A percentile compares a stretch with the other conserved stretches of the same genome.
Conservation (phyloP, 2,888 invertebrate genomes). For the Cerastis rubricosa region DNA sequence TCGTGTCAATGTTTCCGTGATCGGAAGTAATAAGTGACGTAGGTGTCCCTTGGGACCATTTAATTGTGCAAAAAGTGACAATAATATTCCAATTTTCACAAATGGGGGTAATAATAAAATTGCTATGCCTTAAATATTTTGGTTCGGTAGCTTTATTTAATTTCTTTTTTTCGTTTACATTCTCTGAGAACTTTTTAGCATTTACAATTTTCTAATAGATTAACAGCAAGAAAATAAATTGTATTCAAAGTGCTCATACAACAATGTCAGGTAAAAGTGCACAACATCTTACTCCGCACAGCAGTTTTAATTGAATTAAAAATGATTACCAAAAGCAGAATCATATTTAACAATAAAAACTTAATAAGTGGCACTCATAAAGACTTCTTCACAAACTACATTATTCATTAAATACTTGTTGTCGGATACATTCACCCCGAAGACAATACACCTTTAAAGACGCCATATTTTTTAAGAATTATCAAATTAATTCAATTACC, state of each 20-base stretch:
- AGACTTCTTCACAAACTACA: constrained; percentile 47
- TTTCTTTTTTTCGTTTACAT: not conserved
- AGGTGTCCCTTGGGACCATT: constrained; percentile 71
- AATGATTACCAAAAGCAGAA: constrained; percentile 32
- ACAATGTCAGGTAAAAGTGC: not conserved
- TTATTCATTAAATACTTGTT: constrained; percentile 57
- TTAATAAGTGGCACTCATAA: constrained; percentile 51
- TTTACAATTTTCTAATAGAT: not conserved
- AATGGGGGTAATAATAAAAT: constrained; percentile 60
- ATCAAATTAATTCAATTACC: constrained; percentile 66
- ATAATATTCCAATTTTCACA: constrained; percentile 72
- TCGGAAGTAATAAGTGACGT: constrained; percentile 81
- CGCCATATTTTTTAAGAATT: constrained; percentile 63
- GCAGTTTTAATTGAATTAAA: constrained; percentile 27
- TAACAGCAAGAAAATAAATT: not conserved
- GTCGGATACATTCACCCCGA: constrained; percentile 51
- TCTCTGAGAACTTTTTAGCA: not conserved
- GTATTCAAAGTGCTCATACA: not conserved
- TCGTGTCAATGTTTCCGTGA: constrained; percentile 77
- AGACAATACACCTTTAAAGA: constrained; percentile 59
- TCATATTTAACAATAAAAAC: constrained; percentile 47
- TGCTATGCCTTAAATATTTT: constrained; percentile 42
- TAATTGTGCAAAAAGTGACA: constrained; percentile 72
- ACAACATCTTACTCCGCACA: no score
- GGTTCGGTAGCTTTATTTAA: constrained; percentile 19